Evolutionary conservation across 2,113 vertebrate species (phyloP).

Genomic region (Corvus cornix): DNA sequence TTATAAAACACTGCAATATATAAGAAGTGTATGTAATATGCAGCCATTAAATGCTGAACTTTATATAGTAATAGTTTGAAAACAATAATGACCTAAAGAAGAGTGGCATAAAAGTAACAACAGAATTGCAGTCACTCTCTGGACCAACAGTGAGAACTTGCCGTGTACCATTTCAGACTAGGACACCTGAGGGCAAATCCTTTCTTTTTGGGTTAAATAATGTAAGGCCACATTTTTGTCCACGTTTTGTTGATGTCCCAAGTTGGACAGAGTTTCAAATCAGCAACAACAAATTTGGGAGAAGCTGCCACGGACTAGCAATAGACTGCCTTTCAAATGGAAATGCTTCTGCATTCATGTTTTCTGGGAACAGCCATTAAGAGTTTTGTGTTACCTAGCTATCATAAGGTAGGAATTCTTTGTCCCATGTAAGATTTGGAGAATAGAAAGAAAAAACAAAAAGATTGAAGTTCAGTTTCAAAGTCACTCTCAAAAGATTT

Average conservation of each 20-base stretch:
- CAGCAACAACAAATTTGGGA: background rate
- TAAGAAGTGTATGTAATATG: background rate
- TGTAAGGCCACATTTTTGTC: background rate
- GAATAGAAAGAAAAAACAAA: background rate
- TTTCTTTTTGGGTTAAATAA: background rate
- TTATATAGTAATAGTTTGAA: background rate
- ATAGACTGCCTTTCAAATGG: background rate
- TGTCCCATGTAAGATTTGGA: background rate
- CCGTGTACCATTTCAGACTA: fast-evolving
- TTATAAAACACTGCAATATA: background rate
- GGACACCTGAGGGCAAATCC: background rate
- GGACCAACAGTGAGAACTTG: background rate
- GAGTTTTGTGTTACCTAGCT: background rate
- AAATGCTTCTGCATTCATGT: fast-evolving
- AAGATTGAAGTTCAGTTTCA: background rate
- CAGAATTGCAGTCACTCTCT: background rate
- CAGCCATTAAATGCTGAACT: background rate
- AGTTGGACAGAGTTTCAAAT: background rate
- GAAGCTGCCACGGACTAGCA: background rate
- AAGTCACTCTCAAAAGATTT: background rate
- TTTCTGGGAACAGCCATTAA: background rate
- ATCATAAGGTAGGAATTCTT: background rate
- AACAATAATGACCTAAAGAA: background rate
- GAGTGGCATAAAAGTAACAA: background rate
- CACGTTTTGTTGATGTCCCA: background rate